Evolutionary conservation across 2,888 invertebrate genomes (phyloP), one percentile per base, ranked within the genome.

Genomic region (Dicroscelio sp.): DNA sequence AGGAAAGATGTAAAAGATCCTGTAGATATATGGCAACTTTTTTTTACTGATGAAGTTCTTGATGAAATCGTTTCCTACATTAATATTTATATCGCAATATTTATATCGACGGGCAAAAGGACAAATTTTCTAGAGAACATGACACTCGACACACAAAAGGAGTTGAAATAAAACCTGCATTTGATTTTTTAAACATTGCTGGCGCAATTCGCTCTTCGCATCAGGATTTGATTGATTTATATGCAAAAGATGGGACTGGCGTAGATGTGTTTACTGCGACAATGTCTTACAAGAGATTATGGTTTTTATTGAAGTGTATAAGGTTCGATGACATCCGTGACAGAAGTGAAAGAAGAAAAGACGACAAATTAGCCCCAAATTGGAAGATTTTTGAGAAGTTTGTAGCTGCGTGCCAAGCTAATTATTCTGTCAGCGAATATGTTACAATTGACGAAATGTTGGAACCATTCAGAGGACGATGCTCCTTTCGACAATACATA

Each of bases 21-120:
- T n/a, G n/a, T n/a, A n/a, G n/a, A n/a, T n/a, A n/a, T n/a, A 73
- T 95, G 94, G 94, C 90, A 88, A 92, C 92, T 93, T 91, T 94
- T 94, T 67, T 92, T 95, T 85, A 78, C 90, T 31, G 92, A 93
- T 65, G 86, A 92, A 58, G 92, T 93, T 65, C 88, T 94, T 67
- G 89, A 94, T 88, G 88, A 92, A 30, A 83, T 88, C 58, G 87
- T 90, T 20, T 35, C 20, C 23, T 52, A 67, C 71, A 93, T 84
- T 17, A 93, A 93, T 48, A 58, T 83, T 73, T n/a, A n/a, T n/a
- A n/a, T n/a, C n/a, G n/a, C n/a, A n/a, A n/a, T n/a, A n/a, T n/a
- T n/a, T 73, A 90, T 80, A 58, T 91, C 65, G 83, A 90, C 82
- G 89, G 90, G 85, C 69, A 90, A 60, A 82, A 78, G 33, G 85